Base-by-base conservation (phyloP, 2,113 vertebrate genomes). In the Dermatemys mawii region DNA sequence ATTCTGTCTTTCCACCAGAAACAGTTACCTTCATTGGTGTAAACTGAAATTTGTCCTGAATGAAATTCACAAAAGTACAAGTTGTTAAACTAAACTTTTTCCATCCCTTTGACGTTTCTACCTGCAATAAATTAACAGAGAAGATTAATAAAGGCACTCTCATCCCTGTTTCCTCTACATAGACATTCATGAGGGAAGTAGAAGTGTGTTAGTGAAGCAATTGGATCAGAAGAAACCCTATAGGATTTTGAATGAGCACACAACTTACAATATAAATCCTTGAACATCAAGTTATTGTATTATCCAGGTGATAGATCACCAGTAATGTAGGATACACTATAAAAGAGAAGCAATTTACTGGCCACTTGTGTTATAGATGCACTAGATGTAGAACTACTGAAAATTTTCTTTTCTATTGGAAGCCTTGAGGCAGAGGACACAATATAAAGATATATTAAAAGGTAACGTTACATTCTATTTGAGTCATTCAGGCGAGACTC, bases 391-490 rank as follows among this genome's bases (percentile, higher is more conserved):
- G 67, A 95, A 96, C 89, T 63, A 46, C 70, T 87, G 35, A 86
- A 86, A 94, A 38, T 38, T n/a, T n/a, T 93, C 49, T 89, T 82
- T 92, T 91, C 32, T 87, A 8, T 27, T 91, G 79, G 54, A 95
- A 92, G 76, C 4, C 55, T 38, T 29, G 81, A 70, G 2, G 0
- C 16, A n/a, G 44, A 86, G 35, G 78, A 19, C 90, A 49, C 92
- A 82, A 76, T 49, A 90, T 79, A 81, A 38, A 27, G 60, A 2
- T 32, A 83, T 51, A 91, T 70, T 22, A 70, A 88, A 90, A 90
- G 73, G 26, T 82, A 51, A 89, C 6, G 46, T 87, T 70, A 44
- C 21, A 54, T 50, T 78, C 2, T 0, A 83, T 94, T 92, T 81
- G 67, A 78, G 29, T 81, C 84, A 90, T 48, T 13, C 27, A 87